These are phyloP conservation scores for Camelus bactrianus DNA, from an alignment of 2,113 vertebrate genomes.

Conservation along the genomic window DNA sequence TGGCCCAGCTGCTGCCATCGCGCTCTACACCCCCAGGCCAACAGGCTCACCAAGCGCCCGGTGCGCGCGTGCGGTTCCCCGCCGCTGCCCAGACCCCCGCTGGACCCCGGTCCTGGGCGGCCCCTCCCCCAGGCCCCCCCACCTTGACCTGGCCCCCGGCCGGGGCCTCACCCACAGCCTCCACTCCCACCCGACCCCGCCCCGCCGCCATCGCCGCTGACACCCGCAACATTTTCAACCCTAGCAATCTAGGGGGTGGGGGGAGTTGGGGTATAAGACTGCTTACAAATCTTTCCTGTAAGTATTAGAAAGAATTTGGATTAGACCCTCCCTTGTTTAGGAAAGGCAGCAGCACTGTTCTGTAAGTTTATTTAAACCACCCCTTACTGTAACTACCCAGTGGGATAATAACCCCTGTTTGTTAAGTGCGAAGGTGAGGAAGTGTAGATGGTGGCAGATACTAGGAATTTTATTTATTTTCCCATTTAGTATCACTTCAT, in stretches of 20 bases:
- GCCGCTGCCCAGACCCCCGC: constrained; percentile 83
- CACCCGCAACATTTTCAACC: constrained; percentile 13
- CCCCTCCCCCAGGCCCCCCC: constrained; percentile 84
- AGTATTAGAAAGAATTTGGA: neutral
- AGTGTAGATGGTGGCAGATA: neutral
- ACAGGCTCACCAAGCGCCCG: constrained; percentile 94
- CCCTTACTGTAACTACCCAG: neutral
- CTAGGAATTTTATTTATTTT: neutral
- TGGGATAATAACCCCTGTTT: neutral
- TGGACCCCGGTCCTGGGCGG: constrained; percentile 88
- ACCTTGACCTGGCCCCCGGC: constrained; percentile 85
- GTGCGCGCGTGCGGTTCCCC: constrained; percentile 95
- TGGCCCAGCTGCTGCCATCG: constrained; percentile 94
- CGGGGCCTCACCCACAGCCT: constrained; percentile 70
- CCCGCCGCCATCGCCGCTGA: constrained; percentile 73
- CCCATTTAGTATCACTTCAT: neutral
- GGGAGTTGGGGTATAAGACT: no score
- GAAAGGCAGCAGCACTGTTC: neutral
- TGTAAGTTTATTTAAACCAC: neutral
- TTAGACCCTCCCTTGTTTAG: neutral
- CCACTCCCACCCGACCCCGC: constrained; percentile 78
- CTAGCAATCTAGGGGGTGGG: neutral
- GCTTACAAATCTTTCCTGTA: neutral
- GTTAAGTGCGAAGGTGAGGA: neutral
- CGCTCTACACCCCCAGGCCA: constrained; percentile 94